Percentiles rank a stretch among this genome's conserved stretches.
Evolutionary conservation across 2,113 vertebrate genomes (phyloP).

Genomic region (Dolichotis patagonum): DNA sequence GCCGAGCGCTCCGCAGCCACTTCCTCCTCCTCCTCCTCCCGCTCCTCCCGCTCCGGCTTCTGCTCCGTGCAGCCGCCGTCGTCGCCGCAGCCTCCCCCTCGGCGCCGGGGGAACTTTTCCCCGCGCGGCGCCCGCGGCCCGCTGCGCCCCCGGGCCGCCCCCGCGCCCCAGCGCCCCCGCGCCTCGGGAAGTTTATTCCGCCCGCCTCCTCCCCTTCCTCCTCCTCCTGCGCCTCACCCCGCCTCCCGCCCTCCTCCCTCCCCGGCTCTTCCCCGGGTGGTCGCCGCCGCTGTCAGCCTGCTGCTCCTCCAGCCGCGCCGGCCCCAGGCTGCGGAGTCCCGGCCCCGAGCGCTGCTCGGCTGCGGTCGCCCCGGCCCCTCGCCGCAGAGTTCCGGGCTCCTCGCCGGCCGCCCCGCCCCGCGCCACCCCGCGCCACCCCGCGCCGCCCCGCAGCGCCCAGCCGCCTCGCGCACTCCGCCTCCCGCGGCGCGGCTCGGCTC

Average conservation of each 20-base stretch:
- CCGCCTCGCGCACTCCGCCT: conserved; percentile 72
- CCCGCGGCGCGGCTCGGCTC: conserved; percentile 61
- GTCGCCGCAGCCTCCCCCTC: conserved; percentile 65
- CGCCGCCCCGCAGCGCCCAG: conserved; percentile 58
- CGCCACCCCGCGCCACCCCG: conserved; percentile 55
- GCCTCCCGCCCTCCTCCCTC: background rate
- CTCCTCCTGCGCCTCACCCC: conserved; percentile 1
- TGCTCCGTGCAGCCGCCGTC: conserved; percentile 69
- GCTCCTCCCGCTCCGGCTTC: conserved; percentile 72
- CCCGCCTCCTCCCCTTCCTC: conserved; percentile 57
- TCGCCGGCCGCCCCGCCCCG: conserved; percentile 8
- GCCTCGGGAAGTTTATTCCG: conserved; percentile 79
- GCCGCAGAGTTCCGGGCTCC: conserved; percentile 74
- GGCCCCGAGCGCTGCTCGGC: conserved; percentile 55
- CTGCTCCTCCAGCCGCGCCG: conserved; percentile 1
- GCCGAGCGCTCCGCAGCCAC: conserved; percentile 85
- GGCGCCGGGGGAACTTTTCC: conserved; percentile 72
- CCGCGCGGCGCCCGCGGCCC: conserved; percentile 33
- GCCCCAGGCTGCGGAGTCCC: conserved; percentile 47
- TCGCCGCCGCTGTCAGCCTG: conserved; percentile 47
- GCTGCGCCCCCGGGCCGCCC: background rate
- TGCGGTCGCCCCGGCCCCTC: conserved; percentile 51
- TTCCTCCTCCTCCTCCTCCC: conserved; percentile 86
- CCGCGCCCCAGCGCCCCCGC: background rate
- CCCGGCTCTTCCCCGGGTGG: background rate